Evolutionary conservation across 2,888 invertebrate genomes (phyloP).

Genomic region (Tetropium fuscum): DNA sequence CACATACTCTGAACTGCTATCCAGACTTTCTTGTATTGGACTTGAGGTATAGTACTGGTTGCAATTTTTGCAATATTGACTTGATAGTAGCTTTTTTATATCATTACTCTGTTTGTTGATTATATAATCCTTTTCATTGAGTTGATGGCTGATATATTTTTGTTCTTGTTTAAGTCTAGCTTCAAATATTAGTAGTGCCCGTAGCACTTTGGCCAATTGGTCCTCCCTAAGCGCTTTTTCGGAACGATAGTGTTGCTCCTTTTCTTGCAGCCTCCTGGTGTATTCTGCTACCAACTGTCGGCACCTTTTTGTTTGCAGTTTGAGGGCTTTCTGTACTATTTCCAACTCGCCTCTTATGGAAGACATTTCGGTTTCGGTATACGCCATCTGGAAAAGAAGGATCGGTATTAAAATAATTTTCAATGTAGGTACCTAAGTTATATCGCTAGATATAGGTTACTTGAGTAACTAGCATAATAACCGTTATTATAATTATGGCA

Average conservation of each 20-base stretch:
- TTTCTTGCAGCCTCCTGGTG: conserved; percentile 71
- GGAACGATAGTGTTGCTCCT: conserved; percentile 72
- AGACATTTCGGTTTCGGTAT: conserved; percentile 71
- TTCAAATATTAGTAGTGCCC: conserved; percentile 79
- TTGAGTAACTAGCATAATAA: too few relatives aligned
- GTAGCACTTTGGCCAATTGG: conserved; percentile 77
- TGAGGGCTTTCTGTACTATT: conserved; percentile 75
- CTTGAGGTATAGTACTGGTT: conserved; percentile 59
- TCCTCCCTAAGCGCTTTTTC: conserved; percentile 76
- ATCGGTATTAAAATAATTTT: not conserved
- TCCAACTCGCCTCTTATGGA: conserved; percentile 74
- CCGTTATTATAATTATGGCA: too few relatives aligned
- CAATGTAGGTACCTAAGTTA: too few relatives aligned
- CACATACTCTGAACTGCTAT: conserved; percentile 63
- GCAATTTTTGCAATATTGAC: conserved; percentile 65
- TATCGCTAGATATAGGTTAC: too few relatives aligned
- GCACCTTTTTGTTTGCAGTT: conserved; percentile 75
- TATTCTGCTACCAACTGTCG: conserved; percentile 77
- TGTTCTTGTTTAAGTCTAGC: conserved; percentile 80
- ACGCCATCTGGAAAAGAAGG: conserved; percentile 74
- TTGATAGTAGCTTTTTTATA: conserved; percentile 73
- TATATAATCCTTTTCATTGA: conserved; percentile 79
- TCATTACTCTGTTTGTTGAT: conserved; percentile 78
- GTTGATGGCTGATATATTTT: conserved; percentile 75
- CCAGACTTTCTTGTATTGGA: conserved; percentile 59